Percentiles rank a stretch among this genome's conserved stretches.
These are phyloP conservation scores for Sebastes minor DNA, from an alignment of 2,797 vertebrate genomes.

Conservation along the genomic window DNA sequence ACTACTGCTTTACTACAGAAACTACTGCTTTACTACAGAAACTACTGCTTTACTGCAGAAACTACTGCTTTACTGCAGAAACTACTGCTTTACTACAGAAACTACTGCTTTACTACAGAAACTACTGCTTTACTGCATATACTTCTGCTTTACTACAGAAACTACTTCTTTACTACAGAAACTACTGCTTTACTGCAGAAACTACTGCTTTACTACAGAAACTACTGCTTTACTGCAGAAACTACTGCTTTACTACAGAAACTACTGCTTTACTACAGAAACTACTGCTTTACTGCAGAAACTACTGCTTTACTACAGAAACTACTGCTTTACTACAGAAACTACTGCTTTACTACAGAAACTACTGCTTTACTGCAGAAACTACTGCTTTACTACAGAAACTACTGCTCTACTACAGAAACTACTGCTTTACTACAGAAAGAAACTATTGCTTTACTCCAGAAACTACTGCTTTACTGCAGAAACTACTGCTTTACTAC, in stretches of 20 bases:
- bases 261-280: neutral
- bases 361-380: neutral
- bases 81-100: neutral
- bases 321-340: fast-evolving
- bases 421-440: neutral
- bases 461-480: neutral
- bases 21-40: neutral
- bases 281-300: neutral
- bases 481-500: neutral
- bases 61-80: neutral
- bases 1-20: neutral
- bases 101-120: neutral
- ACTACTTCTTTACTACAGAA: neutral
- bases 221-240: neutral
- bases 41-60: neutral
- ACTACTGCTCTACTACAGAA: neutral
- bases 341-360: neutral
- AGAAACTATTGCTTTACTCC: neutral
- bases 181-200: neutral
- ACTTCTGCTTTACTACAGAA: neutral
- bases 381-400: neutral
- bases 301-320: neutral
- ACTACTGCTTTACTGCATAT: neutral
- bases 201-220: neutral
- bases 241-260: neutral